Conservation (phyloP, 2,797 vertebrate genomes). For the Babyrousa celebensis region DNA sequence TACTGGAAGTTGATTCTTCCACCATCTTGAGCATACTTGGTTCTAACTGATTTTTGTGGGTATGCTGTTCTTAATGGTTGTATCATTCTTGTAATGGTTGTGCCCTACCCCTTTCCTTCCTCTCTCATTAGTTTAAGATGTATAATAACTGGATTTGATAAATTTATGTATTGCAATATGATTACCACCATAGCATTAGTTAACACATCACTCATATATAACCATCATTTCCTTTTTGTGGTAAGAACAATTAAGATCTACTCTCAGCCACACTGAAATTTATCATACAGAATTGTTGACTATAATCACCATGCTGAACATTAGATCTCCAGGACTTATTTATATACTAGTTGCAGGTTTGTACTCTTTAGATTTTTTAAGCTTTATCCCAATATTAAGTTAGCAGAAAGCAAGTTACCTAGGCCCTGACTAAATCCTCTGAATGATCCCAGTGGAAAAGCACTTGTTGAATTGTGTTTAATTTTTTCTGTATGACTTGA, state of each 20-base stretch:
- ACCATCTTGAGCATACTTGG: no score
- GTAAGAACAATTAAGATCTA: neutral
- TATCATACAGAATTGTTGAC: neutral
- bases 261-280: neutral
- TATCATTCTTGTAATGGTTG: no score
- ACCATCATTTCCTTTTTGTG: neutral
- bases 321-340: neutral
- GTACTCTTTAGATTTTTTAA: neutral
- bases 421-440: neutral
- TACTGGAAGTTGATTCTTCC: no score
- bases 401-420: constrained; percentile 13
- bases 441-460: neutral
- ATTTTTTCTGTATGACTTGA: neutral
- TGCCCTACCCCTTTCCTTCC: no score
- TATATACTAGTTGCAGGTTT: neutral
- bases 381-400: neutral
- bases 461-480: constrained; percentile 27
- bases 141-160: neutral
- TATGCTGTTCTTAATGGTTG: no score
- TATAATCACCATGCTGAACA: neutral
- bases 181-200: neutral
- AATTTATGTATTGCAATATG: neutral
- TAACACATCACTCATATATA: neutral
- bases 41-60: no score
- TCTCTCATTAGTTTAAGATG: neutral